These are phyloP conservation scores for Sarcophaga variegata DNA, from an alignment of 2,888 invertebrate genomes.

Conservation along the genomic window DNA sequence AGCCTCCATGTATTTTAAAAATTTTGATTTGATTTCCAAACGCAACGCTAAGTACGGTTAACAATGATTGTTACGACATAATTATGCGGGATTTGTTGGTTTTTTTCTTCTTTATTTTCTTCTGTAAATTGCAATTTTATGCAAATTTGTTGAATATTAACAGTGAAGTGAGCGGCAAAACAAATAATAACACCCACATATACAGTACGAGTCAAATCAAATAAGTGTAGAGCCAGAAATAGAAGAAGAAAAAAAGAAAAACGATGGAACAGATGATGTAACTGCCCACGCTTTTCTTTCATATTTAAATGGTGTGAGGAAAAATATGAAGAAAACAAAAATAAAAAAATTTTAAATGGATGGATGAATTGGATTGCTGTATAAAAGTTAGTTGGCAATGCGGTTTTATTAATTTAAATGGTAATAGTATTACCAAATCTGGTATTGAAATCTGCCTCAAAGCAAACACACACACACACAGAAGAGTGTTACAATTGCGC, in stretches of 20 bases:
- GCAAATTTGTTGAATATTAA: conserved; percentile 63
- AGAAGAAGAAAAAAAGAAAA: not conserved
- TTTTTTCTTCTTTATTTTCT: not conserved
- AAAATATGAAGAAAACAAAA: not conserved
- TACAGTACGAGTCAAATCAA: not conserved
- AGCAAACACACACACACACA: no score
- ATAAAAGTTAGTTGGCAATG: no score
- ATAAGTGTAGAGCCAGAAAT: not conserved
- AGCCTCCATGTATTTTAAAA: no score
- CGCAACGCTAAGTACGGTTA: conserved; percentile 25
- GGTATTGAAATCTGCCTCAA: not conserved
- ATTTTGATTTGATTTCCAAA: not conserved
- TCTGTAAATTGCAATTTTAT: conserved; percentile 67
- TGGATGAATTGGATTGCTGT: no score
- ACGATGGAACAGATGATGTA: not conserved
- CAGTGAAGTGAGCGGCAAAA: conserved; percentile 20
- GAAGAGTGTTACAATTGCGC: no score
- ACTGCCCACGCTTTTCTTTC: conserved; percentile 30
- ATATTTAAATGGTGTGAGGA: not conserved
- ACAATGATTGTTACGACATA: conserved; percentile 51
- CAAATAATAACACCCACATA: conserved; percentile 53
- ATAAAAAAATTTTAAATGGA: no score
- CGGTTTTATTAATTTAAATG: not conserved
- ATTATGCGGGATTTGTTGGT: conserved; percentile 49
- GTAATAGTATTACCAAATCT: not conserved